phyloP scores from a whole-genome alignment of 1,140 invertebrate species.

The Drosophila orosa region DNA sequence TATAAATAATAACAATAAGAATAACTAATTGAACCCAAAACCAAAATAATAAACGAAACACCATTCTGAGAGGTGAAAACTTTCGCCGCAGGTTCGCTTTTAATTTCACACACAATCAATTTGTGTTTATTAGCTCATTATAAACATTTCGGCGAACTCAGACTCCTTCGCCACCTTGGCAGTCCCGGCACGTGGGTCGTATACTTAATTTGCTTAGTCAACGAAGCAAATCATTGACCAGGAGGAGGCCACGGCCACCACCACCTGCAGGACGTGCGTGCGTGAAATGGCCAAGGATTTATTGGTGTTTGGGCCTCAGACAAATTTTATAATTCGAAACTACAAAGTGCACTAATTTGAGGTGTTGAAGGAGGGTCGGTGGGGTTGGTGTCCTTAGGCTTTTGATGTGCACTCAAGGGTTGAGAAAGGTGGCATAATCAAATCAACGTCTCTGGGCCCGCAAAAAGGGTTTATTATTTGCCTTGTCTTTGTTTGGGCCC shows the following conservation, averaged over 20 bases:
- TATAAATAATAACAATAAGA: neutral
- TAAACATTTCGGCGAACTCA: slow-evolving; percentile 52
- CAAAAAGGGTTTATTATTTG: slow-evolving; percentile 34
- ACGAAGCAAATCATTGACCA: slow-evolving; percentile 77
- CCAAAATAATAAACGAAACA: slow-evolving; percentile 13
- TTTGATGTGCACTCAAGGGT: slow-evolving; percentile 77
- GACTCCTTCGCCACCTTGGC: slow-evolving; percentile 15
- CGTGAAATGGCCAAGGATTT: slow-evolving; percentile 59
- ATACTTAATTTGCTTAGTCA: slow-evolving; percentile 79
- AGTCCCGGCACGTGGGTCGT: slow-evolving; percentile 62
- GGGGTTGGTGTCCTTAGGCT: slow-evolving; percentile 32
- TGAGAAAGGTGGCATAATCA: slow-evolving; percentile 70
- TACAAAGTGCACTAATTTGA: slow-evolving; percentile 80
- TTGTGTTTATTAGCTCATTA: slow-evolving; percentile 73
- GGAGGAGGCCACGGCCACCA: slow-evolving; percentile 9
- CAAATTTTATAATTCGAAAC: slow-evolving; percentile 64
- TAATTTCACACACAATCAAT: slow-evolving; percentile 70
- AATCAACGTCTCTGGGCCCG: slow-evolving; percentile 55
- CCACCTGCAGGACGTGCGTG: slow-evolving; percentile 53
- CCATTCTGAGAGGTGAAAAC: slow-evolving; percentile 24
- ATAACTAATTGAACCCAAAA: slow-evolving; percentile 3
- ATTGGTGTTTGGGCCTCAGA: slow-evolving; percentile 26
- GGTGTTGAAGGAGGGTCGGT: slow-evolving; percentile 55
- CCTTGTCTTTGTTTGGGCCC: slow-evolving; percentile 32
- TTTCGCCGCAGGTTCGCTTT: slow-evolving; percentile 36